A percentile compares a stretch with the other conserved stretches of the same genome.
phyloP scores from a whole-genome alignment of 2,797 vertebrate species.

The Hippoglossus hippoglossus region DNA sequence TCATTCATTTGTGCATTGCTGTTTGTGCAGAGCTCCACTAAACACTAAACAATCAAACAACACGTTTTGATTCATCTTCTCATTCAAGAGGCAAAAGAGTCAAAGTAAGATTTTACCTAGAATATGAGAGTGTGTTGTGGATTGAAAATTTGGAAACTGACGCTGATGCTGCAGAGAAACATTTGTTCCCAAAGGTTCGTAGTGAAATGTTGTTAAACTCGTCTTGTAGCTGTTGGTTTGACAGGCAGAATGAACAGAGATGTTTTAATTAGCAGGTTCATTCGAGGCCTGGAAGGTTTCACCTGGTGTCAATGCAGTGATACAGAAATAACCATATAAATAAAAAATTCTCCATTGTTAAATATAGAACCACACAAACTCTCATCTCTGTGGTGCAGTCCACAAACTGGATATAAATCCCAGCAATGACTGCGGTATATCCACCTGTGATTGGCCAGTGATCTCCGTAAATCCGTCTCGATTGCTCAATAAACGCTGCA shows the following conservation, averaged over 20 bases:
- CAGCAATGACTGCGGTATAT: slow-evolving; percentile 17
- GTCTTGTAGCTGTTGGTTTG: slow-evolving; percentile 31
- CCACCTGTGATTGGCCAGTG: slow-evolving; percentile 42
- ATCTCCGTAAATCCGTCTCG: slow-evolving; percentile 44
- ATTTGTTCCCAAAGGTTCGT: too few species aligned
- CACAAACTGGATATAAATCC: slow-evolving; percentile 17
- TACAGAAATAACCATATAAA: slow-evolving; percentile 9
- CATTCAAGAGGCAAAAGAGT: too few species aligned
- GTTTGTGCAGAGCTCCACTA: too few species aligned
- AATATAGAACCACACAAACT: slow-evolving; percentile 13
- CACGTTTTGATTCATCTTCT: too few species aligned
- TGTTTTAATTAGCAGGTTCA: slow-evolving; percentile 45
- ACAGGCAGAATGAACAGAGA: slow-evolving; percentile 3
- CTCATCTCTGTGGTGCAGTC: background rate
- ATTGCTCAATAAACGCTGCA: slow-evolving; percentile 43
- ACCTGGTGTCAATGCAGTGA: slow-evolving; percentile 30
- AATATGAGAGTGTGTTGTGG: too few species aligned
- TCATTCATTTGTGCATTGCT: too few species aligned
- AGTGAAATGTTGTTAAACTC: background rate
- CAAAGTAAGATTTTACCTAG: too few species aligned
- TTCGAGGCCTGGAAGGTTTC: slow-evolving; percentile 16
- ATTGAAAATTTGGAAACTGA: too few species aligned
- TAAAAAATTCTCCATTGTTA: slow-evolving; percentile 18
- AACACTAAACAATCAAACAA: too few species aligned
- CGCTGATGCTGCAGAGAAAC: background rate